Conservation (phyloP, 2,797 vertebrate genomes). For the Malacoraja senta region DNA sequence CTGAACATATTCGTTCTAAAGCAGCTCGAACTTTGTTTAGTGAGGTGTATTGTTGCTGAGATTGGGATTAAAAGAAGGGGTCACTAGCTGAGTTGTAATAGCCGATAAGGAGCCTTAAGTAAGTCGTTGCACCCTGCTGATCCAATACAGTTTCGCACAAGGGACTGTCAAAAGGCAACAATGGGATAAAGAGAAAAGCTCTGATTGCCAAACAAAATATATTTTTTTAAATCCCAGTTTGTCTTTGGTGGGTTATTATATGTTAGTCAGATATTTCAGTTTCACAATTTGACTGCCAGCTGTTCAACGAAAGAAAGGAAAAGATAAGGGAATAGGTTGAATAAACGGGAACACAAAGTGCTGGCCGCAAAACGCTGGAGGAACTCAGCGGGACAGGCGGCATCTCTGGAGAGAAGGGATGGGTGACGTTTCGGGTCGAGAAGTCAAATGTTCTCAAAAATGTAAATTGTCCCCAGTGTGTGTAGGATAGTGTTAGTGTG, state of each 20-base stretch:
- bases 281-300: background rate
- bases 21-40: background rate
- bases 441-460: too few relatives aligned
- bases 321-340: too few relatives aligned
- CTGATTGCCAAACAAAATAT: background rate
- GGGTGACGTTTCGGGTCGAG: too few relatives aligned
- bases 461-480: too few relatives aligned
- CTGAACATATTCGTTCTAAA: background rate
- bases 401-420: too few relatives aligned
- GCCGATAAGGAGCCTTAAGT: background rate
- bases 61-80: background rate
- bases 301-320: background rate
- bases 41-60: background rate
- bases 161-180: background rate
- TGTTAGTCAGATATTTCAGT: background rate
- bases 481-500: too few relatives aligned
- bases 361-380: too few relatives aligned
- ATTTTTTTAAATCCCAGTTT: background rate
- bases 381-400: too few relatives aligned
- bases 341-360: too few relatives aligned
- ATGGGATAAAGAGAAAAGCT: background rate
- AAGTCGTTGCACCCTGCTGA: conserved; percentile 8
- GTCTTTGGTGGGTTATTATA: conserved; percentile 1
- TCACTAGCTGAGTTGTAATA: background rate
- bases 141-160: background rate